phyloP scores from a whole-genome alignment of 2,113 vertebrate species.

The Nycticorax nycticorax region DNA sequence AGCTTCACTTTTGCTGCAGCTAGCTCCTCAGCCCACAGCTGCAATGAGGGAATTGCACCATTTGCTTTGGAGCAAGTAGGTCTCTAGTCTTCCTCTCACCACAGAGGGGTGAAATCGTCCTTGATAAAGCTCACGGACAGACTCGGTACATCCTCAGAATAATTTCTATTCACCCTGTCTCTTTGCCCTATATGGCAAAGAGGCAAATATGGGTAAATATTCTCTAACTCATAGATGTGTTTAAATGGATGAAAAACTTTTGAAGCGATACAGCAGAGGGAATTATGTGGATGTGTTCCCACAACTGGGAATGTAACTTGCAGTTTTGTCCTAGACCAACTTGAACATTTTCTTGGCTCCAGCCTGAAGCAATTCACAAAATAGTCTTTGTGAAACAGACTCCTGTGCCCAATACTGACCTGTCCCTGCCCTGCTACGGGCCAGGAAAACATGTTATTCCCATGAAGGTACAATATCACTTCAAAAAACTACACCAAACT shows the following conservation, averaged over 20 bases:
- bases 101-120: not conserved
- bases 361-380: not conserved
- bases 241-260: not conserved
- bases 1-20: not conserved
- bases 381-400: not conserved
- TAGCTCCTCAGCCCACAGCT: not conserved
- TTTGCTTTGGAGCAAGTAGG: not conserved
- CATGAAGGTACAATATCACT: not conserved
- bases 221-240: not conserved
- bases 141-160: not conserved
- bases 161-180: not conserved
- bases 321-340: not conserved
- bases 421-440: not conserved
- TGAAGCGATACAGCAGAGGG: not conserved
- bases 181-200: not conserved
- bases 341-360: not conserved
- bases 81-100: not conserved
- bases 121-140: not conserved
- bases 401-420: not conserved
- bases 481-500: not conserved
- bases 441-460: not conserved
- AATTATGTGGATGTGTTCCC: not conserved
- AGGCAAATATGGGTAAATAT: not conserved
- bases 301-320: not conserved
- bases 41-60: not conserved